phyloP scores from a whole-genome alignment of 92 coral and sea anemone species.

The Pocillopora meandrina region DNA sequence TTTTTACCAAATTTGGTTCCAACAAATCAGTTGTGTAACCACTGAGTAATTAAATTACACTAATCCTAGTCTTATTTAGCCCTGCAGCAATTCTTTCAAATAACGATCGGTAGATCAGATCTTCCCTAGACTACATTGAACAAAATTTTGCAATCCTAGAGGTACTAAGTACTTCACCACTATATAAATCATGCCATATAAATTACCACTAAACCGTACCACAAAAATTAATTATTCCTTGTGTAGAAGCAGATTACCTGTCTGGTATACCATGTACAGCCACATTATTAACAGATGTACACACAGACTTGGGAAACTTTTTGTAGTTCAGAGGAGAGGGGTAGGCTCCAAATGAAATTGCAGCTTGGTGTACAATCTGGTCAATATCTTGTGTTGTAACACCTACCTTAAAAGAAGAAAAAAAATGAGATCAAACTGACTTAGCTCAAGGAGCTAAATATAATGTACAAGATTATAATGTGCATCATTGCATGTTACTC shows the following conservation, averaged over 20 bases:
- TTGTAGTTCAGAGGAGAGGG: constrained; percentile 97
- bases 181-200: too few relatives aligned
- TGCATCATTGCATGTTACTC: too few relatives aligned
- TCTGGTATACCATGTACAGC: constrained; percentile 98
- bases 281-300: constrained; percentile 93
- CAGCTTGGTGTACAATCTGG: constrained; percentile 68
- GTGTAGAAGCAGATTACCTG: constrained; percentile 37
- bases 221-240: not conserved
- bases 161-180: too few relatives aligned
- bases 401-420: constrained; percentile 68
- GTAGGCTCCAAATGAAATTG: constrained; percentile 80
- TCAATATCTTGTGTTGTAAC: constrained; percentile 88
- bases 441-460: not conserved
- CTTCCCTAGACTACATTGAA: too few relatives aligned
- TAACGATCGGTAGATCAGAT: too few relatives aligned
- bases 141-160: too few relatives aligned
- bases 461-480: not conserved
- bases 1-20: not conserved
- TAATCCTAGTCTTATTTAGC: too few relatives aligned
- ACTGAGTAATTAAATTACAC: too few relatives aligned
- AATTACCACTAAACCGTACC: too few relatives aligned
- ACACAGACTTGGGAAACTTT: constrained; percentile 96
- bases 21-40: too few relatives aligned
- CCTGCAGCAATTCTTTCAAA: too few relatives aligned
- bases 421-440: not conserved